These are phyloP conservation scores for Eriocheir sinensis DNA, from an alignment of 1,140 invertebrate species.

Conservation along the genomic window DNA sequence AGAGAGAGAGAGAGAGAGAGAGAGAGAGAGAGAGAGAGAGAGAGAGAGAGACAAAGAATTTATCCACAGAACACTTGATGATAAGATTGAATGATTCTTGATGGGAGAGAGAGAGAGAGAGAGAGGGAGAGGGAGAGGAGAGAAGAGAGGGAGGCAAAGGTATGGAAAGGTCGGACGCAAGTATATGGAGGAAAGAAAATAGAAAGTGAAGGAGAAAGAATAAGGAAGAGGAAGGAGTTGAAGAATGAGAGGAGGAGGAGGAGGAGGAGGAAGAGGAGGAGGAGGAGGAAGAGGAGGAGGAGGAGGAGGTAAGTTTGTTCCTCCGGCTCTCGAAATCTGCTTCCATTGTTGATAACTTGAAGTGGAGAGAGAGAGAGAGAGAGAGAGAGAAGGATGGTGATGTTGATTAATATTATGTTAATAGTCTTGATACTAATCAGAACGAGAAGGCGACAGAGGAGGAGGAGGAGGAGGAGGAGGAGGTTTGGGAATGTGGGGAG, in stretches of 20 bases:
- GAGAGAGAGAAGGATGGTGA: background rate
- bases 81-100: too few relatives aligned
- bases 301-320: background rate
- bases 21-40: too few relatives aligned
- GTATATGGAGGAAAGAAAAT: constrained; percentile 28
- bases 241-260: background rate
- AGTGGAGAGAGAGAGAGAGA: background rate
- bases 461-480: background rate
- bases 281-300: too few relatives aligned
- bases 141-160: background rate
- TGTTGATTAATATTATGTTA: background rate
- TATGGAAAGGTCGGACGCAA: background rate
- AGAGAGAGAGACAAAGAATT: too few relatives aligned
- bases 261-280: too few relatives aligned
- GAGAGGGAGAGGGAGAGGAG: too few relatives aligned
- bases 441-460: background rate
- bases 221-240: background rate
- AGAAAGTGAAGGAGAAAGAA: too few relatives aligned
- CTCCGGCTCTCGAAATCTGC: background rate
- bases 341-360: background rate
- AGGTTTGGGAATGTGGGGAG: background rate
- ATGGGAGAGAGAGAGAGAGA: too few relatives aligned
- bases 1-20: too few relatives aligned
- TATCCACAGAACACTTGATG: too few relatives aligned
- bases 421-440: background rate